Percentiles rank a stretch among this genome's conserved stretches.
Conservation (phyloP, 2,888 invertebrate species). For the Netelia virgata region DNA sequence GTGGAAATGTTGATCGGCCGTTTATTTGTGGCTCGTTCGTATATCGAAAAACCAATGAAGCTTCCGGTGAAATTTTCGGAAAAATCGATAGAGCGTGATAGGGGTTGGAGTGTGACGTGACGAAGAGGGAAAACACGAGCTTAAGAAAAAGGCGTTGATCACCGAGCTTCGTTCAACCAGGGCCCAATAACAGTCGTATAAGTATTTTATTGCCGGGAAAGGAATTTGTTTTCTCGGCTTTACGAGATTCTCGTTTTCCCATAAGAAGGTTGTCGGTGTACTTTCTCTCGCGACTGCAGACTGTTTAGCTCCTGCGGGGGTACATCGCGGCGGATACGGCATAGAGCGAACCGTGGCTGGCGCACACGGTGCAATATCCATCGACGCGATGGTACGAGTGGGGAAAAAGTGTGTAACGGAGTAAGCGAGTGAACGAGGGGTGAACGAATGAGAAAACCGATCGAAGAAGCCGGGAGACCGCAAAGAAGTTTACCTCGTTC, state of each 20-base stretch:
- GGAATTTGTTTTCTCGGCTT: constrained; percentile 73
- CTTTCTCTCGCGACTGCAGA: constrained; percentile 26
- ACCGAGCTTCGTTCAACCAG: constrained; percentile 33
- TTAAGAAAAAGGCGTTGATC: constrained; percentile 49
- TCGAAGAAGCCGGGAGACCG: background rate
- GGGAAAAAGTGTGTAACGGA: constrained; percentile 5
- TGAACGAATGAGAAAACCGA: constrained; percentile 25
- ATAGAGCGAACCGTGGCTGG: background rate
- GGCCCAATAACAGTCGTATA: constrained; percentile 74
- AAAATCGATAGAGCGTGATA: no score
- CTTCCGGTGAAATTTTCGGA: no score
- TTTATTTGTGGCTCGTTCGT: no score
- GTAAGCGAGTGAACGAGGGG: background rate
- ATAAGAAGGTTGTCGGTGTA: constrained; percentile 12
- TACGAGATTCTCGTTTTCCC: constrained; percentile 66
- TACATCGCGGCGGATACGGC: background rate
- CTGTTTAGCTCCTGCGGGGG: background rate
- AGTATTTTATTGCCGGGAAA: constrained; percentile 74
- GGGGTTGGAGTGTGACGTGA: constrained; percentile 6
- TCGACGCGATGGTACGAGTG: constrained; percentile 13
- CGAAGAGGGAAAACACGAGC: constrained; percentile 36
- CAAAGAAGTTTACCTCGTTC: constrained; percentile 40
- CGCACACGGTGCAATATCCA: constrained; percentile 15
- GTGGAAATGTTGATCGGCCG: no score
- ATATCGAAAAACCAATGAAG: no score